Base-by-base conservation (phyloP, 1,140 invertebrate species). In the Pogonomyrmex barbatus region DNA sequence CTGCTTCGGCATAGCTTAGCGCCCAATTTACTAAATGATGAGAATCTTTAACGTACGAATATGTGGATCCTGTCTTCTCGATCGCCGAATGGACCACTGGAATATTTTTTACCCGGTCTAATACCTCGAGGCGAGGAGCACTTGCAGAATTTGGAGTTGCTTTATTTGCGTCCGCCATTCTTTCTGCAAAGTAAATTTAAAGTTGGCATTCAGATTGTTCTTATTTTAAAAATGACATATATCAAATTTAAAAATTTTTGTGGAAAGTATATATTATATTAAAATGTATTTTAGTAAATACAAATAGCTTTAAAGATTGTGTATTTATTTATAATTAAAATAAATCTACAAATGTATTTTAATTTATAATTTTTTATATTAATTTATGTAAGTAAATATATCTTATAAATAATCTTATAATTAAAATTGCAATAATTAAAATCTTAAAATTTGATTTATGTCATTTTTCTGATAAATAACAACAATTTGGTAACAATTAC, bases 71-170 rank as follows among this genome's bases (percentile, higher is more conserved):
- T 2, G 96, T 96, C 87, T 96, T 96, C 89, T 96, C 96, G 87
- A 95, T 96, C 0, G 96, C 96, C 30, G 95, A 95, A 87, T 96
- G 95, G 14, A 96, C 95, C 5, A 96, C 93, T 0, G 96, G 96
- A 82, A 96, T 95, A 83, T 95, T 96, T 63, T 95, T 95, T n/a
- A 97, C 95, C 4, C 96, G 95, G 88, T 96, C 95, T 9, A 96
- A 78, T 0, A 96, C 96, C 87, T 96, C 96, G 70, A 96, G 85
- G 85, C 96, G 95, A 9, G 96, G 95, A 5, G 14, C 9, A 4
- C 30, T 39, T 5, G 65, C 73, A 0, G 65, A 45, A 10, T 30
- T 85, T 4, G 14, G 2, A 8, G 24, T 30, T 2, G 17, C 0
- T 24, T 88, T 54, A 9, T 65, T 86, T 14, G 67, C 75, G 2